These are phyloP conservation scores for Mystacides longicornis DNA, from an alignment of 2,888 invertebrate genomes.

Conservation along the genomic window DNA sequence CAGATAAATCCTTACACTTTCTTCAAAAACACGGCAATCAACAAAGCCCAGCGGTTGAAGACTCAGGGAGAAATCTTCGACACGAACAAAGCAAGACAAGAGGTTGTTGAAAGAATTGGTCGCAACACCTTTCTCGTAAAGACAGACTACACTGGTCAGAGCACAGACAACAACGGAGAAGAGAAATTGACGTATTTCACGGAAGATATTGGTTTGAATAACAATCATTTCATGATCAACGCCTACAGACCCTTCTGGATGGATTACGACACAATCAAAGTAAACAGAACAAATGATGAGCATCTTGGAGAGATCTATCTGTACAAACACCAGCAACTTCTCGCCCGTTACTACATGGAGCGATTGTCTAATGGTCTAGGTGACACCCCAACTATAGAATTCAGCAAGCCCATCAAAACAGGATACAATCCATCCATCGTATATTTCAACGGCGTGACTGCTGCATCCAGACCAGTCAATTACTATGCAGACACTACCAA, in stretches of 20 bases:
- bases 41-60: conserved; percentile 52
- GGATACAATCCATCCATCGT: conserved; percentile 55
- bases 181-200: conserved; percentile 63
- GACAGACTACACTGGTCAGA: conserved; percentile 59
- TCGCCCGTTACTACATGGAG: conserved; percentile 59
- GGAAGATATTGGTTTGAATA: conserved; percentile 71
- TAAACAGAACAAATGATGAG: conserved; percentile 41
- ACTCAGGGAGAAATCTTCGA: conserved; percentile 42
- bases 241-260: conserved; percentile 62
- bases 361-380: conserved; percentile 57
- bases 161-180: conserved; percentile 45
- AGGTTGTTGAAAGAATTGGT: conserved; percentile 37
- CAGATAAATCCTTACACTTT: conserved; percentile 67
- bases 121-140: conserved; percentile 51
- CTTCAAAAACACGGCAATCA: conserved; percentile 59
- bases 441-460: conserved; percentile 53
- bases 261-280: conserved; percentile 44
- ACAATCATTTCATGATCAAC: conserved; percentile 61
- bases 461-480: conserved; percentile 49
- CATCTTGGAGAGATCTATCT: conserved; percentile 52
- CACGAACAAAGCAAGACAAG: conserved; percentile 37
- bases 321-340: conserved; percentile 55
- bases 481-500: conserved; percentile 27
- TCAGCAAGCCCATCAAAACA: conserved; percentile 41
- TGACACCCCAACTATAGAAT: conserved; percentile 51